phyloP scores from a whole-genome alignment of 2,113 vertebrate genomes.

The Sturnus vulgaris region DNA sequence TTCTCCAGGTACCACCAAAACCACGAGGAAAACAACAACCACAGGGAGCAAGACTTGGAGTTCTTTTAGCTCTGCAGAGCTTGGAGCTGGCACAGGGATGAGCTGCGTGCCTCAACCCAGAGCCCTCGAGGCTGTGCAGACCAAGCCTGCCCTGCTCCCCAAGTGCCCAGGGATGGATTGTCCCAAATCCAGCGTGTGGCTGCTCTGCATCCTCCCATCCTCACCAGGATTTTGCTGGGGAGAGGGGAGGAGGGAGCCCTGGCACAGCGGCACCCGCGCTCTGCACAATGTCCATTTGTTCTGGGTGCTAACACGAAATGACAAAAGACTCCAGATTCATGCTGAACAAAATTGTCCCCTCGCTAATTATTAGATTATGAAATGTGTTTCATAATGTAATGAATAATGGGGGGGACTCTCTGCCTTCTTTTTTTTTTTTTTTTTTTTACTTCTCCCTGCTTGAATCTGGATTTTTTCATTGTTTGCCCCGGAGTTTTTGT shows the following conservation, averaged over 20 bases:
- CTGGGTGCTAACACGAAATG: constrained; percentile 10
- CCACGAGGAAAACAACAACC: fast-evolving
- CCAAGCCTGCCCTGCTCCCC: not conserved
- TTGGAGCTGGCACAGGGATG: fast-evolving
- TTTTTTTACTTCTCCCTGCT: not conserved
- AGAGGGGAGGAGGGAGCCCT: not conserved
- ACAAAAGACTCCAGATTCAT: constrained; percentile 5
- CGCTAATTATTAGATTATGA: constrained; percentile 50
- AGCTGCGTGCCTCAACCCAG: not conserved
- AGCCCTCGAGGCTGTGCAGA: not conserved
- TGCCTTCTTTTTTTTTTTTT: not conserved
- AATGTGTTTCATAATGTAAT: constrained; percentile 50
- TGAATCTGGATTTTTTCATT: constrained; percentile 34
- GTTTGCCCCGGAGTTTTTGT: constrained; percentile 22
- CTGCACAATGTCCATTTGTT: not conserved
- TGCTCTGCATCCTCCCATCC: not conserved
- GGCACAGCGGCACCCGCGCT: not conserved
- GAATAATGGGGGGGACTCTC: not conserved
- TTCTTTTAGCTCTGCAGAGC: not conserved
- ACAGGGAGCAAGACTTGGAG: not conserved
- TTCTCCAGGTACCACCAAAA: not conserved
- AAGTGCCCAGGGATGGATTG: not conserved
- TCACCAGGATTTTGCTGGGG: not conserved
- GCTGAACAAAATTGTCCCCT: not conserved
- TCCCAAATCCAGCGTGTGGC: fast-evolving